A percentile compares a stretch with the other conserved stretches of the same genome.
These are phyloP conservation scores for Alosa alosa DNA, from an alignment of 2,113 vertebrate genomes.

Conservation along the genomic window DNA sequence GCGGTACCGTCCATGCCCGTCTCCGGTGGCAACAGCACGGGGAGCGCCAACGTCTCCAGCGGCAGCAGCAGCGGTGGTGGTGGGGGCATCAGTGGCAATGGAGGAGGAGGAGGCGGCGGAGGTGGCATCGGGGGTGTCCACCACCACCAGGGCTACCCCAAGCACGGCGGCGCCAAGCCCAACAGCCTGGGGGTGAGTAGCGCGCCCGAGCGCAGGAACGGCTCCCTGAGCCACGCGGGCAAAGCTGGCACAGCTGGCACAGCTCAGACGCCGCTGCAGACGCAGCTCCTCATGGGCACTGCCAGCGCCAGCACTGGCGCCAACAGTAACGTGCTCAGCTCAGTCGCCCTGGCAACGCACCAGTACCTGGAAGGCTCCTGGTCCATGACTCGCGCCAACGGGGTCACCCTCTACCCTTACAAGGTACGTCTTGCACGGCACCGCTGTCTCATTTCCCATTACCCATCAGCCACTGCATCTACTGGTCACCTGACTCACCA, in stretches of 20 bases:
- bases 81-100: constrained; percentile 62
- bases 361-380: constrained; percentile 80
- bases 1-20: constrained; percentile 62
- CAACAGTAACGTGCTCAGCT: constrained; percentile 70
- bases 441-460: background rate
- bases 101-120: background rate
- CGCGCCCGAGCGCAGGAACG: constrained; percentile 83
- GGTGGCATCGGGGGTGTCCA: background rate
- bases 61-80: background rate
- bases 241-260: constrained; percentile 71
- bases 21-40: background rate
- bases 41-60: too few relatives aligned
- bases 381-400: constrained; percentile 84
- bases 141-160: constrained; percentile 66
- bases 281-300: background rate
- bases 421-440: constrained; percentile 77
- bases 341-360: constrained; percentile 83
- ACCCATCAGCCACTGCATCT: background rate
- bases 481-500: too few relatives aligned
- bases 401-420: constrained; percentile 92
- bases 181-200: constrained; percentile 85
- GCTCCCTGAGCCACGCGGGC: constrained; percentile 78
- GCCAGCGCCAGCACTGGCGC: constrained; percentile 81
- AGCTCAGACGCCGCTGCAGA: constrained; percentile 64
- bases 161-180: constrained; percentile 83